Evolutionary conservation across 2,113 vertebrate genomes (phyloP), one percentile per base, ranked within the genome.

Genomic region (Cheilinus undulatus): DNA sequence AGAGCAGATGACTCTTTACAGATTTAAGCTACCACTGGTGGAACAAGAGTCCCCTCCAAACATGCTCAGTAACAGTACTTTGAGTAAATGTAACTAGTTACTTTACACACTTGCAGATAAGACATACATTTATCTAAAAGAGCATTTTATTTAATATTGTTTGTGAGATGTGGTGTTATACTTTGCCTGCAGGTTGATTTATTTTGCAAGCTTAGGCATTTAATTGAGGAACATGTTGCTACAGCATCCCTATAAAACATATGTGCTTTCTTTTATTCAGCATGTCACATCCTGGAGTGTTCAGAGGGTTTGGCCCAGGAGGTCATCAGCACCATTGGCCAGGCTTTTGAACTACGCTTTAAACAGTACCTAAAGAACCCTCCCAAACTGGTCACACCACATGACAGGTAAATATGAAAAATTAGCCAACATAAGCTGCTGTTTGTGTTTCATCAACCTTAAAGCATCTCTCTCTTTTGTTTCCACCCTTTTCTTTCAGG

Each of bases 331-430:
- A 98, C 98, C 86, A 99, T 99, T 0, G 98, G 98, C 2, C 98
- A 99, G 89, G 98, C 98, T 60, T 99, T 99, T 0, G 98, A 99
- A 85, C 90, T 99, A 60, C 96, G 98, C 11, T 99, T 99, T 92
- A 99, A 99, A 86, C 98, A 99, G 84, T 99, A 99, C 92, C 93
- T 99, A 81, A 99, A 98, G 91, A 99, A 97, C 83, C 97, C 98
- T 2, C 98, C 98, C 0, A 99, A 98, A 82, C 93, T 99, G 53
- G 97, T 99, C 78, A 97, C 98, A 0, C 98, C 98, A 4, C 98
- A 99, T 0, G 98, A 99, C 95, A 95, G 98, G 98, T 99, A 80
- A 34, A 65, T 26, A 3, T 14, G 11, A 19, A 38, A 19, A 23
- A 46, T 17, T 43, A n/a, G 20, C 1, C 34, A 52, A 32, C 22